phyloP scores from a whole-genome alignment of 2,797 vertebrate genomes.

The Stomatorhinus walkeri region DNA sequence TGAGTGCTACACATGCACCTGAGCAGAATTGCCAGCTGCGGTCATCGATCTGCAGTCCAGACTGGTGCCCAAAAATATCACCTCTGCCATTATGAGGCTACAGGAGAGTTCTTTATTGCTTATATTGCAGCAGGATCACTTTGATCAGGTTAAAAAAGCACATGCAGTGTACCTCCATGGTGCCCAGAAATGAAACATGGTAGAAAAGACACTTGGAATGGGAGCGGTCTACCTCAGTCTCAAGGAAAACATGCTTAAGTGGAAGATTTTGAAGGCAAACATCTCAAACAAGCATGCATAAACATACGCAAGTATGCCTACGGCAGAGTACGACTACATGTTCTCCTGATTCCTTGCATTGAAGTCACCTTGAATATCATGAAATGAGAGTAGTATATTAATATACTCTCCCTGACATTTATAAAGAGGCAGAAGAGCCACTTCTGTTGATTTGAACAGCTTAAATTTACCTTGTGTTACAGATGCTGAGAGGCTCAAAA shows the following conservation, averaged over 20 bases:
- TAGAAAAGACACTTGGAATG: conserved; percentile 7
- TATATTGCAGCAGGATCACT: conserved; percentile 32
- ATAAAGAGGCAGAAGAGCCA: background rate
- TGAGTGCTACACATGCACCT: conserved; percentile 42
- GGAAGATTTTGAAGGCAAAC: background rate
- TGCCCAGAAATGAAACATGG: conserved; percentile 22
- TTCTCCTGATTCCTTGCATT: background rate
- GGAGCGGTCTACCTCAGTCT: background rate
- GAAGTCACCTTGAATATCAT: background rate
- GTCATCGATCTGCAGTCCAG: conserved; percentile 50
- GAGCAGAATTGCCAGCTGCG: conserved; percentile 44
- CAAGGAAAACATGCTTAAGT: background rate
- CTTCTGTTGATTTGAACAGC: background rate
- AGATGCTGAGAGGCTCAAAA: background rate
- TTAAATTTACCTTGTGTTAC: background rate
- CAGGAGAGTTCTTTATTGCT: conserved; percentile 33
- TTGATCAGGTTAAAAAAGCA: conserved; percentile 37
- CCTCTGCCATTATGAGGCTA: conserved; percentile 44
- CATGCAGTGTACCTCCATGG: conserved; percentile 17
- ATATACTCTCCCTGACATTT: background rate
- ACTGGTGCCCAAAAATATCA: conserved; percentile 51
- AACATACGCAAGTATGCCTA: background rate
- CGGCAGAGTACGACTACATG: background rate
- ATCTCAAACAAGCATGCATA: background rate
- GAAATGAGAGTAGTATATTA: background rate